Conservation (phyloP, 2,888 invertebrate genomes). For the Rhimphoctona megacephalus region DNA sequence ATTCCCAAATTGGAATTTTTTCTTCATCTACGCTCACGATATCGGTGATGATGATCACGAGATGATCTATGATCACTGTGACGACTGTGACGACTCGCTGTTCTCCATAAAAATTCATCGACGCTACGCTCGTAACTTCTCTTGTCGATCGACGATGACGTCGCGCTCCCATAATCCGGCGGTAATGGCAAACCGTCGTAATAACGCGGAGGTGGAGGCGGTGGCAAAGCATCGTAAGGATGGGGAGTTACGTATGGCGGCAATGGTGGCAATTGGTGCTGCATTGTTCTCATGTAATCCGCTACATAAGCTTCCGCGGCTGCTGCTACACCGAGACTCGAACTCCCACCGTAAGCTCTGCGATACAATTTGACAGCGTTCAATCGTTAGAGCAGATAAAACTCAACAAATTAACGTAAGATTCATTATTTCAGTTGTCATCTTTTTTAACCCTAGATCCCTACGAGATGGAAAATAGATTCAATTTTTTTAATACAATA, state of each 20-base stretch:
- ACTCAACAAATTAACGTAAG: not conserved
- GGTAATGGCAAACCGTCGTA: slow-evolving; percentile 91
- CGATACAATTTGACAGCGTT: not conserved
- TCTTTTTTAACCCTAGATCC: no score
- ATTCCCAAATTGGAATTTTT: not conserved
- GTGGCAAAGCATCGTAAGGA: slow-evolving; percentile 83
- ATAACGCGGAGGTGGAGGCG: slow-evolving; percentile 88
- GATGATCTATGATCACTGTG: slow-evolving; percentile 85
- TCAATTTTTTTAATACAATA: no score
- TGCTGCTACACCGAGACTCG: slow-evolving; percentile 87
- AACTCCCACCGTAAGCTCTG: slow-evolving; percentile 84
- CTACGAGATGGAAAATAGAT: no score
- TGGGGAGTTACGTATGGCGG: slow-evolving; percentile 94
- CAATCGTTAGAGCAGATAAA: not conserved
- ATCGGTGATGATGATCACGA: slow-evolving; percentile 87
- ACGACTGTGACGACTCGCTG: slow-evolving; percentile 88
- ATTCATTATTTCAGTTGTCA: not conserved
- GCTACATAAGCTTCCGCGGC: slow-evolving; percentile 95
- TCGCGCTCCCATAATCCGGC: slow-evolving; percentile 90
- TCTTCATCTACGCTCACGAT: slow-evolving; percentile 87
- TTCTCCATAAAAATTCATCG: slow-evolving; percentile 94
- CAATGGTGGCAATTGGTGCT: slow-evolving; percentile 93
- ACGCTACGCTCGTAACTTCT: slow-evolving; percentile 95
- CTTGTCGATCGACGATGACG: slow-evolving; percentile 88
- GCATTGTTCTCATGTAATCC: slow-evolving; percentile 95